Evolutionary conservation across 2,113 vertebrate species (phyloP).

Genomic region (Suricata suricatta): DNA sequence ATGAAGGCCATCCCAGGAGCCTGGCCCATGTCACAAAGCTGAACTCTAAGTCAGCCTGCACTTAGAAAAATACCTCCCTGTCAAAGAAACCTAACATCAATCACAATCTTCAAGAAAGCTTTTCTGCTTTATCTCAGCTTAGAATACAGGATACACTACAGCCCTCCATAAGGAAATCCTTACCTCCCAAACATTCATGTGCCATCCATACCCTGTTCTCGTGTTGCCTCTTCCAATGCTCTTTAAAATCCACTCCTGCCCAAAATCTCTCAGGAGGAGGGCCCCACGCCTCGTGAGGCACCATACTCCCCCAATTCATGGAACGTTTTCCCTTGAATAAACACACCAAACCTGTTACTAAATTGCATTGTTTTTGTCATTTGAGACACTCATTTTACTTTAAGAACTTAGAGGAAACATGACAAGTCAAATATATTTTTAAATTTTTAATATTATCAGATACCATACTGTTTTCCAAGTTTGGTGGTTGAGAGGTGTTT

Average conservation of each 20-base stretch:
- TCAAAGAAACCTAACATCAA: background rate
- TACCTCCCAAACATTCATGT: background rate
- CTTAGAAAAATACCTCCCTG: background rate
- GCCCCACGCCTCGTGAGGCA: no score
- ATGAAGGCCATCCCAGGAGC: background rate
- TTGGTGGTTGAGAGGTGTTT: background rate
- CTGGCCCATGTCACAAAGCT: background rate
- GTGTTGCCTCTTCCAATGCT: background rate
- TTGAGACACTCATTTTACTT: background rate
- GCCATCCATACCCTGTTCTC: background rate
- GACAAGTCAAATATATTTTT: background rate
- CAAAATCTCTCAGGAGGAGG: background rate
- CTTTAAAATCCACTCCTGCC: background rate
- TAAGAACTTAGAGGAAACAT: background rate
- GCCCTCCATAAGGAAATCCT: background rate
- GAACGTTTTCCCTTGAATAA: background rate
- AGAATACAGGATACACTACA: background rate
- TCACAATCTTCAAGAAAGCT: background rate
- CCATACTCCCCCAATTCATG: no score
- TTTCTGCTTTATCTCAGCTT: background rate
- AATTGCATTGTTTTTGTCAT: background rate
- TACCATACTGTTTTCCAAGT: background rate
- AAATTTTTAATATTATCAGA: background rate
- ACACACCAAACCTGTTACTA: background rate
- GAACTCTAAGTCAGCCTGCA: background rate